Base-by-base conservation (phyloP, 1,140 invertebrate species). In the Holcopasites calliopsidis region DNA sequence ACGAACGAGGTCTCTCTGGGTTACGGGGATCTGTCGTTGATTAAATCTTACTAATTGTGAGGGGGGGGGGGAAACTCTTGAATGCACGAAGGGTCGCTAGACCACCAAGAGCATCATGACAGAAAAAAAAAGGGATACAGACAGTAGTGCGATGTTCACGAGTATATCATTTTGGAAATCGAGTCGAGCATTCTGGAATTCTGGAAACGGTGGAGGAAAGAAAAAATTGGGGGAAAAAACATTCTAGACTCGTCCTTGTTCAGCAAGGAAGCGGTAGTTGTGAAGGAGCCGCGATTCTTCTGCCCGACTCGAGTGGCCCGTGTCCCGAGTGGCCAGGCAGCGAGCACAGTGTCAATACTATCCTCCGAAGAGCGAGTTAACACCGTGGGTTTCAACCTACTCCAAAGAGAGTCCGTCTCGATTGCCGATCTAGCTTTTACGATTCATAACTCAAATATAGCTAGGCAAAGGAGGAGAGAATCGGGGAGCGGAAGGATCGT, bases 391-490 rank as follows among this genome's bases (percentile, higher is more conserved):
- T 80, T 82, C 81, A 85, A 81, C 85, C 85, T 74, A 66, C 79
- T 42, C 61, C 33, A 58, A 55, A 75, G 73, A 74, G 79, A 68
- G 58, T 26, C 54, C 71, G 57, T 47, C 62, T 79, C 85, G 85
- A 91, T 90, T 88, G 85, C 86, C 88, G 89, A 90, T 90, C 88
- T 88, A 84, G 85, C 80, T 87, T 90, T 91, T 90, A 91, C 87
- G 89, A 90, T 89, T 89, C 88, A 90, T 90, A 91, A 90, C 86
- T 89, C 82, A 86, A 87, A 86, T 82, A 85, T 76, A 57, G 64
- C 49, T 66, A 72, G 33, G 57, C 83, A 64, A 79, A 68, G 66
- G 35, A 70, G 77, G 72, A 60, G 65, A 68, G 70, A 77, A 50
- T 72, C 73, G 81, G 81, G 79, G 78, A 64, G 69, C 73, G 79